Conservation (phyloP, 2,797 vertebrate species). For the Rousettus madagascariensis region DNA sequence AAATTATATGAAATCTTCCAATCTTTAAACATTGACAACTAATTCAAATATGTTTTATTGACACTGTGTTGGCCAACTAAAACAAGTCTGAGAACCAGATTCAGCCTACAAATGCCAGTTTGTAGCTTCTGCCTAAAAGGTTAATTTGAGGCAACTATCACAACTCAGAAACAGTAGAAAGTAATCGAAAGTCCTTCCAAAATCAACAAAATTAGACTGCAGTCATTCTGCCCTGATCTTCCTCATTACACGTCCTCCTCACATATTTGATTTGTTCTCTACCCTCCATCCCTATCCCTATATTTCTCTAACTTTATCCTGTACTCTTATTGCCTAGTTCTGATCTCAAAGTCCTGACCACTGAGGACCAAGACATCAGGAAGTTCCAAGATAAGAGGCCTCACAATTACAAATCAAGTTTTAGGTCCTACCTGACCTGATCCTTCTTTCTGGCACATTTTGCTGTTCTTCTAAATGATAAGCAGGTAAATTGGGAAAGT, state of each 20-base stretch:
- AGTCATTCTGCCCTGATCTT: neutral
- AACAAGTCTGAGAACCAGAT: neutral
- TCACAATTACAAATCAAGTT: neutral
- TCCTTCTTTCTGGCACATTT: neutral
- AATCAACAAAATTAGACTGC: neutral
- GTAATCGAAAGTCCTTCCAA: neutral
- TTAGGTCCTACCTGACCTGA: neutral
- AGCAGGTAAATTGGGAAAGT: neutral
- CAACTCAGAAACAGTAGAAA: neutral
- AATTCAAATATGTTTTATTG: constrained; percentile 30
- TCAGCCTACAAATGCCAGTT: neutral
- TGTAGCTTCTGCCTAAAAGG: neutral
- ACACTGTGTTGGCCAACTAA: neutral
- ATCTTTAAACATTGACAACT: neutral
- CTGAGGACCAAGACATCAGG: neutral
- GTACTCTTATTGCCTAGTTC: neutral
- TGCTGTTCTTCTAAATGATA: neutral
- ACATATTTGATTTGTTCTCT: neutral
- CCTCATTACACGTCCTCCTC: neutral
- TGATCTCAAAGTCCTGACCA: neutral
- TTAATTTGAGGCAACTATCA: neutral
- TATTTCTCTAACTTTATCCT: neutral
- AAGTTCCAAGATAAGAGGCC: neutral
- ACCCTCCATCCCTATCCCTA: neutral
- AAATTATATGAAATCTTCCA: neutral